Evolutionary conservation across 2,797 vertebrate genomes (phyloP).

Genomic region (Etheostoma perlongum): DNA sequence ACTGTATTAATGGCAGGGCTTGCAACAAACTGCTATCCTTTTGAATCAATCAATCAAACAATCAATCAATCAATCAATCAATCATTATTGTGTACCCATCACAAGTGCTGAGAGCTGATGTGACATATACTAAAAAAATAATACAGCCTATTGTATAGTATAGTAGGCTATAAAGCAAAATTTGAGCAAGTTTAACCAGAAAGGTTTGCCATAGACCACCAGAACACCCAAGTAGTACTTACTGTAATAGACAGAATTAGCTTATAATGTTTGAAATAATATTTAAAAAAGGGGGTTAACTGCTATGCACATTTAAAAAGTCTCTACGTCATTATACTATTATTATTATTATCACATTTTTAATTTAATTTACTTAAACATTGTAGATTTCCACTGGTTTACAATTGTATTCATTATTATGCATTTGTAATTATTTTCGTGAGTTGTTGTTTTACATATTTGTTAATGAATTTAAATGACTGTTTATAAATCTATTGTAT

Average conservation of each 20-base stretch:
- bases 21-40: not conserved
- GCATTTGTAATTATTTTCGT: too few relatives aligned
- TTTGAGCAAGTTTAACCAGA: not conserved
- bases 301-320: not conserved
- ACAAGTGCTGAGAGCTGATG: not conserved
- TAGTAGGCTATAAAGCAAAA: too few relatives aligned
- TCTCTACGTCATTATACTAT: not conserved
- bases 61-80: not conserved
- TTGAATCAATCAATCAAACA: not conserved
- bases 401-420: too few relatives aligned
- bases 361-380: not conserved
- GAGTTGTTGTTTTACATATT: not conserved
- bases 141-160: too few relatives aligned
- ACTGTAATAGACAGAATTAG: too few relatives aligned
- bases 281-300: too few relatives aligned
- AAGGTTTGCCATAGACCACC: not conserved
- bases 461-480: not conserved
- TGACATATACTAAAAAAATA: not conserved
- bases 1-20: rapidly evolving
- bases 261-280: too few relatives aligned
- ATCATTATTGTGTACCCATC: not conserved
- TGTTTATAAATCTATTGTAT: not conserved
- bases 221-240: too few relatives aligned
- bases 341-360: not conserved
- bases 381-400: too few relatives aligned